Evolutionary conservation across 2,113 vertebrate species (phyloP).

Genomic region (Labrus mixtus): DNA sequence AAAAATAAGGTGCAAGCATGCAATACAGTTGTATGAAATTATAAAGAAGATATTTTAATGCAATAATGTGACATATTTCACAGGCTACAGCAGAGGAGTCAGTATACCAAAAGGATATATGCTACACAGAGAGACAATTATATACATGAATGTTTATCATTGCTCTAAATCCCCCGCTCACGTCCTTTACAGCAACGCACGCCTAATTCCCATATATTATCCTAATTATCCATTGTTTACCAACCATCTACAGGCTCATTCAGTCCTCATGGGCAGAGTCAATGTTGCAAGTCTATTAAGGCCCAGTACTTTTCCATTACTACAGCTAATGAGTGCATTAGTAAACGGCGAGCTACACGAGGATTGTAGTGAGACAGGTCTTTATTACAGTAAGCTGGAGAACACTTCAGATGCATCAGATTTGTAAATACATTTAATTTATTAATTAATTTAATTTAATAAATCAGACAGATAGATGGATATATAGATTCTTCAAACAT

Average conservation of each 20-base stretch:
- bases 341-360: conserved; percentile 26
- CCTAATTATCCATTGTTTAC: conserved; percentile 73
- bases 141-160: conserved; percentile 51
- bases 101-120: conserved; percentile 28
- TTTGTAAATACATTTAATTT: conserved; percentile 4
- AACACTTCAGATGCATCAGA: not conserved
- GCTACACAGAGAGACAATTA: conserved; percentile 48
- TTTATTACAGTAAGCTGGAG: not conserved
- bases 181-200: conserved; percentile 60
- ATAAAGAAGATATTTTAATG: conserved; percentile 27
- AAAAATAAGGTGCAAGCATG: not conserved
- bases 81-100: conserved; percentile 18
- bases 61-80: conserved; percentile 16
- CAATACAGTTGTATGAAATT: conserved; percentile 19
- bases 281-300: conserved; percentile 67
- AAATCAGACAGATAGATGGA: conserved; percentile 41
- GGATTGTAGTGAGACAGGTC: not conserved
- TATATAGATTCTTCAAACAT: conserved; percentile 27
- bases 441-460: too few relatives aligned
- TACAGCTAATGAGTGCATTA: conserved; percentile 59
- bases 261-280: conserved; percentile 66
- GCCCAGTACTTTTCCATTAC: conserved; percentile 62
- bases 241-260: conserved; percentile 66
- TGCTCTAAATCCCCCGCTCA: conserved; percentile 54
- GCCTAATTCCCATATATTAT: conserved; percentile 70